A percentile compares a stretch with the other conserved stretches of the same genome.
These are phyloP conservation scores for Pristionchus mayeri DNA, from an alignment of 2,888 invertebrate genomes.

Conservation along the genomic window DNA sequence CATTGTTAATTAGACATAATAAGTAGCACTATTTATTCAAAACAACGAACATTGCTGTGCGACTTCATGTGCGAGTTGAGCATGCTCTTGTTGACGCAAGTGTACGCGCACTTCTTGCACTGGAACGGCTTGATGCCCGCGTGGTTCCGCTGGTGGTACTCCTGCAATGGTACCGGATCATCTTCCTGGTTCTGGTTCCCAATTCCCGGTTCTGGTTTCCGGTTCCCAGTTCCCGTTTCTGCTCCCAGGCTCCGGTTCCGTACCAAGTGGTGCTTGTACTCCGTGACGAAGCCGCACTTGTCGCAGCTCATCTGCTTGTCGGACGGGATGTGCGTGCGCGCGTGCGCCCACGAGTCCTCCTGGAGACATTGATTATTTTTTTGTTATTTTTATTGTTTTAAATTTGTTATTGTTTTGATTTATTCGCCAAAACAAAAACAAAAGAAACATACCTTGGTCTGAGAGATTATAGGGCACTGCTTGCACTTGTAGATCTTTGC, in stretches of 20 bases:
- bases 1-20: not conserved
- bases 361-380: slow-evolving; percentile 37
- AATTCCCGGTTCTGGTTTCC: not conserved
- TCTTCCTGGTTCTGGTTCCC: too few relatives aligned
- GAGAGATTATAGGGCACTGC: slow-evolving; percentile 89
- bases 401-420: not conserved
- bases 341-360: slow-evolving; percentile 93
- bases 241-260: not conserved
- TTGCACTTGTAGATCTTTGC: slow-evolving; percentile 91
- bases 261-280: slow-evolving; percentile 93
- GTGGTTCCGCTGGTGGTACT: slow-evolving; percentile 96
- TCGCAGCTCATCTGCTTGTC: slow-evolving; percentile 93
- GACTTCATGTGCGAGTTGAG: slow-evolving; percentile 97
- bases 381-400: not conserved
- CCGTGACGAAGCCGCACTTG: slow-evolving; percentile 96
- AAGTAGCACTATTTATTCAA: not conserved
- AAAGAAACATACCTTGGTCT: slow-evolving; percentile 80
- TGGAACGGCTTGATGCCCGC: slow-evolving; percentile 88
- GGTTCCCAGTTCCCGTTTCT: not conserved
- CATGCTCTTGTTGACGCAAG: slow-evolving; percentile 98
- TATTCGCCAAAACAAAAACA: not conserved
- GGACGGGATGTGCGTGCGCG: slow-evolving; percentile 89
- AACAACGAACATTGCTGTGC: slow-evolving; percentile 81
- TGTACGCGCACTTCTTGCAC: slow-evolving; percentile 73
- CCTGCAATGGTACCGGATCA: slow-evolving; percentile 77